Base-by-base conservation (phyloP, 2,888 invertebrate genomes). In the Mythimna ferrago region DNA sequence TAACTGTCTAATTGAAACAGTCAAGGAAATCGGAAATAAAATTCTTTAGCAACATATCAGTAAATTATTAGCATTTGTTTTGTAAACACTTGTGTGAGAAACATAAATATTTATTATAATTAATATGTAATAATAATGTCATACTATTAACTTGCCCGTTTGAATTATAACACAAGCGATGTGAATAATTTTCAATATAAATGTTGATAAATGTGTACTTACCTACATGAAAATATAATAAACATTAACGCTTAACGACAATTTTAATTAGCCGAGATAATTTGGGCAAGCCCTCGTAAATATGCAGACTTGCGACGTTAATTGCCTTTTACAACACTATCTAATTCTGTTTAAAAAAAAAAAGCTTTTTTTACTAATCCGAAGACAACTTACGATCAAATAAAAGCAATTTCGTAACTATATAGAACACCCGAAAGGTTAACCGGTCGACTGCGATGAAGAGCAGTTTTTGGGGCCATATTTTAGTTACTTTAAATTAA, bases 91-190 rank as follows among this genome's bases (percentile, higher is more conserved):
- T 79, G 85, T 86, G 90, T 85, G 88, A 85, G 88, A 89, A 92
- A 92, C 89, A 88, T 94, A 94, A 94, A 94, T 93, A 93, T 93
- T 93, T 92, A 92, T 90, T 88, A 81, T 91, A 91, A 91, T 89
- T 91, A 92, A 90, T 89, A 86, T 90, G 89, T 90, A 89, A 88
- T 92, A 87, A 87, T 90, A 88, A 88, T 90, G 88, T 90, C 88
- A 87, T 87, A 85, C 78, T 81, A 67, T 86, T 90, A 89, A 89
- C 85, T 87, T 84, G 83, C 75, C 81, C 70, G 78, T 86, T 85
- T 82, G 78, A 85, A 88, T 80, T 78, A 84, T 73, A 78, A 69
- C 75, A 66, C 72, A 77, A 60, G 66, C 62, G 61, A 73, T 71
- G 69, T 78, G 65, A 71, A 73, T 74, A 66, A 71, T 71, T 64